Percentiles rank a stretch among this genome's conserved stretches.
These are phyloP conservation scores for Spizella passerina DNA, from an alignment of 2,797 vertebrate genomes.

Conservation along the genomic window DNA sequence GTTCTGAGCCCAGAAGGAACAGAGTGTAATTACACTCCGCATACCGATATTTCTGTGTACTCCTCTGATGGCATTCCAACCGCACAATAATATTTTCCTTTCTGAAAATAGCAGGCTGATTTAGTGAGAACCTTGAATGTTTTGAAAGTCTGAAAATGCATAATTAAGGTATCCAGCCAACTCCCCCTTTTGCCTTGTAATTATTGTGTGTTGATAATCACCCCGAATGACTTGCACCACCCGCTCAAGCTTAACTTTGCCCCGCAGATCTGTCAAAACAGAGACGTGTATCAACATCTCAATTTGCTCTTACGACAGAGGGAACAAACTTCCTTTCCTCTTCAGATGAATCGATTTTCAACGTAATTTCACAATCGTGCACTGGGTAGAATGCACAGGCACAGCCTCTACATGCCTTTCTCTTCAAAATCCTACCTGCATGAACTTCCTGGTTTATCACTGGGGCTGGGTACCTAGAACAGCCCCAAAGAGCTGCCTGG, in stretches of 20 bases:
- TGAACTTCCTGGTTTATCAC: not conserved
- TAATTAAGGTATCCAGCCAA: constrained; percentile 62
- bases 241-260: constrained; percentile 66
- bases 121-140: constrained; percentile 26
- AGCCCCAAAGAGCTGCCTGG: not conserved
- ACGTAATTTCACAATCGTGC: constrained; percentile 50
- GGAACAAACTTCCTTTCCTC: constrained; percentile 40
- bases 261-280: constrained; percentile 61
- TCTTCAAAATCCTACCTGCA: not conserved
- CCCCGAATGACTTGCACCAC: constrained; percentile 43
- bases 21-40: accelerated
- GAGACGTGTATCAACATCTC: constrained; percentile 33
- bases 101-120: constrained; percentile 12
- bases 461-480: not conserved
- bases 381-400: constrained; percentile 29
- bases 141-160: constrained; percentile 37
- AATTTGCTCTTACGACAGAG: constrained; percentile 30
- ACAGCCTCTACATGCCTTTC: not conserved
- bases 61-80: not conserved
- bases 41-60: not conserved
- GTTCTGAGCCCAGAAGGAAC: not conserved
- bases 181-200: constrained; percentile 51
- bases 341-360: constrained; percentile 59
- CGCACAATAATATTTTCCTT: constrained; percentile 16
- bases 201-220: constrained; percentile 55